Conservation (phyloP, 2,113 vertebrate genomes). For the Amia ocellicauda region DNA sequence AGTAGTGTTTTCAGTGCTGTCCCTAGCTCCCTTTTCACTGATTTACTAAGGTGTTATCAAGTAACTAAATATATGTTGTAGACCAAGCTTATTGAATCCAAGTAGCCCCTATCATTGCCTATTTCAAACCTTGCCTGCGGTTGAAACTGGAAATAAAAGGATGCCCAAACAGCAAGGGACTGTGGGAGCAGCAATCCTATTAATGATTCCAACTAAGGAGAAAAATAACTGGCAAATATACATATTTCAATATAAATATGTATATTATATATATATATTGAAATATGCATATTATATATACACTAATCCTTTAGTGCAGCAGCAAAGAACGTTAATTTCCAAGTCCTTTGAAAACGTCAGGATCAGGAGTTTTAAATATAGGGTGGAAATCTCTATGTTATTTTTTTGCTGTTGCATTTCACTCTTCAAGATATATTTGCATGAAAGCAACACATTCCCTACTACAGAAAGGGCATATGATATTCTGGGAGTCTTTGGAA, state of each 20-base stretch:
- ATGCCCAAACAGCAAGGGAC: neutral
- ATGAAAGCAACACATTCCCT: too few relatives aligned
- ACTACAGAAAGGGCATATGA: too few relatives aligned
- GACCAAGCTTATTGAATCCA: conserved; percentile 15
- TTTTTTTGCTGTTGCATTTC: too few relatives aligned
- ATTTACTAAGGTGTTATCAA: conserved; percentile 29
- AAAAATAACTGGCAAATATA: neutral
- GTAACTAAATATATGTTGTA: conserved; percentile 14
- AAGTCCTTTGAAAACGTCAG: too few relatives aligned
- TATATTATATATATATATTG: neutral
- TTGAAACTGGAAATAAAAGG: neutral
- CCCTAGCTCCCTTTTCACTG: conserved; percentile 17
- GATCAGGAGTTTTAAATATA: too few relatives aligned
- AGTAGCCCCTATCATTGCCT: neutral
- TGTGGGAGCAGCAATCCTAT: conserved; percentile 18
- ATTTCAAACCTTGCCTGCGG: neutral
- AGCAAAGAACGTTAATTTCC: too few relatives aligned
- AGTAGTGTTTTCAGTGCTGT: conserved; percentile 25
- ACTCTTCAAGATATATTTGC: too few relatives aligned
- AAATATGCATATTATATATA: neutral
- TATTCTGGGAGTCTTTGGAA: too few relatives aligned
- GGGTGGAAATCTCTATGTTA: too few relatives aligned
- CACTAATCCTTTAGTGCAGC: too few relatives aligned
- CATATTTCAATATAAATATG: neutral
- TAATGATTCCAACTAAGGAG: neutral